A percentile compares a stretch with the other conserved stretches of the same genome.
These are phyloP conservation scores for Platycnemis pennipes DNA, from an alignment of 2,888 invertebrate species.

Conservation along the genomic window DNA sequence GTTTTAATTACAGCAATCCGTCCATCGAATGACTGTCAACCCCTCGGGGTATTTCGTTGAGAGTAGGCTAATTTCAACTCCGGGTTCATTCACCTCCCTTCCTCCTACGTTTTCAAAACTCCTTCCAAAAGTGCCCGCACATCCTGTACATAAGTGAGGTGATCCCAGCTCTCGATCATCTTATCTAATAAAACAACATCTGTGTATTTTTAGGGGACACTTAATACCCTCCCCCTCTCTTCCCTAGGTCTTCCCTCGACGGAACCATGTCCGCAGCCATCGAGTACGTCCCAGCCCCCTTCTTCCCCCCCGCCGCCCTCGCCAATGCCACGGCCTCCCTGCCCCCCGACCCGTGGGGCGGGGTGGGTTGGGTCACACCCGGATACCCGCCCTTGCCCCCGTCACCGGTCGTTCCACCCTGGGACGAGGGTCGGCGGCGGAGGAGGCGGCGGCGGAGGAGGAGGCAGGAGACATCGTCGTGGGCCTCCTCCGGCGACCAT, in stretches of 20 bases:
- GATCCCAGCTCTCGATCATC: too few relatives aligned
- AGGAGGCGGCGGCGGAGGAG: not conserved
- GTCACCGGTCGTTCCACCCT: not conserved
- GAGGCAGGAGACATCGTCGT: not conserved
- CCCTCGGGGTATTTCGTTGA: too few relatives aligned
- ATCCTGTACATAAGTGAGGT: too few relatives aligned
- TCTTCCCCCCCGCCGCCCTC: not conserved
- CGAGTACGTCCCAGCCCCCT: not conserved
- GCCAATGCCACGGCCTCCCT: not conserved
- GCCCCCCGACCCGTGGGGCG: not conserved
- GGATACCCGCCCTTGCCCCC: not conserved
- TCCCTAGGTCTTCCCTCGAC: not conserved
- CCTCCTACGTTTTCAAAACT: too few relatives aligned
- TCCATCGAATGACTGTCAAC: too few relatives aligned
- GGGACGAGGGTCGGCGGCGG: not conserved
- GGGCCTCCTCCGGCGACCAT: not conserved
- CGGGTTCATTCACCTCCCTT: too few relatives aligned
- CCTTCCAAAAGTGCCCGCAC: too few relatives aligned
- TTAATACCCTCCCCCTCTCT: not conserved
- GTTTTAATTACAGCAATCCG: too few relatives aligned
- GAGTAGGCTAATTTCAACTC: too few relatives aligned
- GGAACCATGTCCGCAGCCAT: not conserved
- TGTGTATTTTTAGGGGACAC: too few relatives aligned
- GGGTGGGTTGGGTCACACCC: slow-evolving; percentile 14
- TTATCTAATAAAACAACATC: too few relatives aligned